Evolutionary conservation across 1,140 invertebrate species (phyloP).

Genomic region (Drosophila azteca): DNA sequence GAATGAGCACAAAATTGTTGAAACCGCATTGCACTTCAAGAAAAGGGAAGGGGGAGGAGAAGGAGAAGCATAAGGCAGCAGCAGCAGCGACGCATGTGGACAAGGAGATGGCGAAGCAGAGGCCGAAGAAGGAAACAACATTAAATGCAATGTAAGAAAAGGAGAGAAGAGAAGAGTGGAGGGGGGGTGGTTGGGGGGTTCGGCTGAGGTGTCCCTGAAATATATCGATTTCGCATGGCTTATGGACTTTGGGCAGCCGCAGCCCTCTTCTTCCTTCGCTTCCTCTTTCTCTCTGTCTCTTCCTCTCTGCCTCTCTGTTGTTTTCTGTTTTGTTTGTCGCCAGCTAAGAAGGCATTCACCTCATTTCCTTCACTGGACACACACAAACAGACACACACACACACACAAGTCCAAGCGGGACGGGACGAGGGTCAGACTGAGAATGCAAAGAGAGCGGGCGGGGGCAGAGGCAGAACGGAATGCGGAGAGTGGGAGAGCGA

Average conservation of each 20-base stretch:
- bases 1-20: conserved; percentile 62
- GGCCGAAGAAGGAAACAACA: conserved; percentile 10
- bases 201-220: conserved; percentile 57
- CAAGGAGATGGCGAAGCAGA: too few species aligned
- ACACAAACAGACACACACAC: not conserved
- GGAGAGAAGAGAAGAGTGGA: not conserved
- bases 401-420: not conserved
- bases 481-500: not conserved
- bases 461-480: not conserved
- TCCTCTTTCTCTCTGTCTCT: conserved; percentile 12
- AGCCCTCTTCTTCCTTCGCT: conserved; percentile 1
- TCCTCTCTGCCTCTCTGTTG: not conserved
- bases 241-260: conserved; percentile 34
- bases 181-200: too few species aligned
- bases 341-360: conserved; percentile 72
- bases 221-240: conserved; percentile 69
- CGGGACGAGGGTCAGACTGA: too few species aligned
- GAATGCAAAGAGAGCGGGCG: too few species aligned
- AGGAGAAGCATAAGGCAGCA: not conserved
- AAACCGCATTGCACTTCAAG: conserved; percentile 40
- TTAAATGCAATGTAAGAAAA: conserved; percentile 5
- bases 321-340: conserved; percentile 48
- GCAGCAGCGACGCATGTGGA: not conserved
- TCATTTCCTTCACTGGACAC: conserved; percentile 56
- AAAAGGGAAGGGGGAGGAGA: conserved; percentile 11